Base-by-base conservation (phyloP, 1,140 invertebrate genomes). In the Oncopodura yosiiana region DNA sequence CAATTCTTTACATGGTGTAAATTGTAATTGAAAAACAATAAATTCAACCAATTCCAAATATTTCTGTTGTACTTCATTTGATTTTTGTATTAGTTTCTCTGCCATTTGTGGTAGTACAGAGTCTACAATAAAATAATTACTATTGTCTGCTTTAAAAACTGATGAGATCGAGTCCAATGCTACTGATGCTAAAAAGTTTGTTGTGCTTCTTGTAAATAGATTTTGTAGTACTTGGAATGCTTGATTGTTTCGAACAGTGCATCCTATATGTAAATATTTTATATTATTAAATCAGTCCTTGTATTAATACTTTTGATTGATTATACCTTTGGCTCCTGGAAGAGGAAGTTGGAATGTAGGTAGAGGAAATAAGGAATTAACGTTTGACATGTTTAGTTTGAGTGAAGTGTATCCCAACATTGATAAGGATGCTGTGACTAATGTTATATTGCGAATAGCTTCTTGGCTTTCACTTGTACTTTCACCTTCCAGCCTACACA, bases 41-140 rank as follows among this genome's bases (percentile, higher is more conserved):
- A 94, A 96, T 72, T 98, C 94, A 24, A 99, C 67, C 24, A 98
- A 70, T 70, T 94, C 87, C 73, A 96, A 95, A 68, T 95, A 91
- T 70, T 97, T 97, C 66, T 86, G 81, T 78, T 82, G 93, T 63
- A 97, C 89, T 70, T 94, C 86, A 1, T 77, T 73, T 54, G 85
- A 83, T 73, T 98, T 98, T 3, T 81, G 70, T 65, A 94, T 82
- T 61, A 99, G 93, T 67, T 87, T 88, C 68, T 99, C 95, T 2
- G 90, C 89, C 73, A 98, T 96, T 70, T 94, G 87, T 62, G 62
- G 62, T 16, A 64, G 45, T 88, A 90, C 8, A 97, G 73, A 3
- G 93, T 96, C 95, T 0, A 99, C 75, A 65, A 99, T 96, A 69
- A 99, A 99, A 72, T 98, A 99, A 73, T 99, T 99, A 16, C 92